phyloP scores from a whole-genome alignment of 2,113 vertebrate species.

The Parus major region DNA sequence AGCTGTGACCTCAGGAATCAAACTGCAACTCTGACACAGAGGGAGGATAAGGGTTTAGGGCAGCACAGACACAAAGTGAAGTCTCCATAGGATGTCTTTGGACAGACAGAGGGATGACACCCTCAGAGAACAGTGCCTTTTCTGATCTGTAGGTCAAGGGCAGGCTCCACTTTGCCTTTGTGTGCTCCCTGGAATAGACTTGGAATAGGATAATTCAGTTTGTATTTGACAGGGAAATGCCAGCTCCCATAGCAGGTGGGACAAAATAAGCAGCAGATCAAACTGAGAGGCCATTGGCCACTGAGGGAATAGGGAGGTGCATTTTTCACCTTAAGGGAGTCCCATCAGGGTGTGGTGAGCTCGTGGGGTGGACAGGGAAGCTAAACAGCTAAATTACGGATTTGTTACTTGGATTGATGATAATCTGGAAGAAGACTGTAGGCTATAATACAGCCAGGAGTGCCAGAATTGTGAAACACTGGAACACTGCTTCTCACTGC shows the following conservation, averaged over 20 bases:
- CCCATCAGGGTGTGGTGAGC: not conserved
- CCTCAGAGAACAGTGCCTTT: not conserved
- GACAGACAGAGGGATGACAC: not conserved
- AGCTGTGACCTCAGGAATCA: not conserved
- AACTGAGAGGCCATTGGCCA: not conserved
- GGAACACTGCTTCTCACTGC: not conserved
- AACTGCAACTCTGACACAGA: not conserved
- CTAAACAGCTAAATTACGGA: not conserved
- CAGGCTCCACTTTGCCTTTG: rapidly evolving
- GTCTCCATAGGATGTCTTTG: not conserved
- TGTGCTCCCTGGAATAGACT: not conserved
- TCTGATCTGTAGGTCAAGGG: not conserved
- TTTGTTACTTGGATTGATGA: not conserved
- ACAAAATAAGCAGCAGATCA: not conserved
- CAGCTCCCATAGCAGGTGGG: rapidly evolving
- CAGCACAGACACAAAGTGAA: not conserved
- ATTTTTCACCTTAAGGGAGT: not conserved
- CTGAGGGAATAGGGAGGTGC: not conserved
- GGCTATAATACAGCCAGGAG: not conserved
- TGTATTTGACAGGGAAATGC: not conserved
- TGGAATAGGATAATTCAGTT: not conserved
- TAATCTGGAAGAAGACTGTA: not conserved
- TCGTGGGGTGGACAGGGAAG: not conserved
- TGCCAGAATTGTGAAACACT: not conserved
- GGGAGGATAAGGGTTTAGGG: not conserved